phyloP scores from a whole-genome alignment of 2,888 invertebrate genomes.

The Vesta saturnalis region DNA sequence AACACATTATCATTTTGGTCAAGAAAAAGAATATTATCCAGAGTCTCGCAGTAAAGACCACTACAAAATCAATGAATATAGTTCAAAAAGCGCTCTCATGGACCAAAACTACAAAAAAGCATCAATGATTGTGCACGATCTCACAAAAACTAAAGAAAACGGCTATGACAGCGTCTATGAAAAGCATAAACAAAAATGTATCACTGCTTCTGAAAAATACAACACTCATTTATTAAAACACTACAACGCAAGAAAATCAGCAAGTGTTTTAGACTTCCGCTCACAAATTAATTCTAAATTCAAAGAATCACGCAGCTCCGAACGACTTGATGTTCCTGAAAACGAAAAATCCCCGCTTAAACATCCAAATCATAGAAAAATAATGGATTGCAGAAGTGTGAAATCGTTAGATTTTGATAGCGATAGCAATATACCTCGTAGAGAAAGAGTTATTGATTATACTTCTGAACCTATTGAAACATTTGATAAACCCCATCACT shows the following conservation, averaged over 20 bases:
- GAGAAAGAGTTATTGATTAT: constrained; percentile 63
- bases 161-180: constrained; percentile 52
- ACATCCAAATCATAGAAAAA: constrained; percentile 25
- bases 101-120: constrained; percentile 61
- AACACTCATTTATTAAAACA: constrained; percentile 58
- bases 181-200: constrained; percentile 59
- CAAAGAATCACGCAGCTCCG: constrained; percentile 60
- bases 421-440: constrained; percentile 61
- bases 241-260: constrained; percentile 67
- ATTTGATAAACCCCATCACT: constrained; percentile 62
- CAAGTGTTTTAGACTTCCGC: constrained; percentile 67
- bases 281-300: constrained; percentile 58
- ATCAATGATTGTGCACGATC: constrained; percentile 60
- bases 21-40: constrained; percentile 66
- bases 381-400: constrained; percentile 69
- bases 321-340: constrained; percentile 59
- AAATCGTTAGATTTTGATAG: constrained; percentile 82
- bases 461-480: constrained; percentile 69
- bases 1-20: constrained; percentile 57
- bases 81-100: constrained; percentile 51
- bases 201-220: constrained; percentile 60
- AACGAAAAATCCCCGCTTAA: constrained; percentile 54
- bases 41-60: constrained; percentile 67
- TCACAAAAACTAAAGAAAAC: constrained; percentile 53
- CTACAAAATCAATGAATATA: constrained; percentile 43